Evolutionary conservation across 2,888 invertebrate genomes (phyloP).

Genomic region (Caenorhabditis sp.): DNA sequence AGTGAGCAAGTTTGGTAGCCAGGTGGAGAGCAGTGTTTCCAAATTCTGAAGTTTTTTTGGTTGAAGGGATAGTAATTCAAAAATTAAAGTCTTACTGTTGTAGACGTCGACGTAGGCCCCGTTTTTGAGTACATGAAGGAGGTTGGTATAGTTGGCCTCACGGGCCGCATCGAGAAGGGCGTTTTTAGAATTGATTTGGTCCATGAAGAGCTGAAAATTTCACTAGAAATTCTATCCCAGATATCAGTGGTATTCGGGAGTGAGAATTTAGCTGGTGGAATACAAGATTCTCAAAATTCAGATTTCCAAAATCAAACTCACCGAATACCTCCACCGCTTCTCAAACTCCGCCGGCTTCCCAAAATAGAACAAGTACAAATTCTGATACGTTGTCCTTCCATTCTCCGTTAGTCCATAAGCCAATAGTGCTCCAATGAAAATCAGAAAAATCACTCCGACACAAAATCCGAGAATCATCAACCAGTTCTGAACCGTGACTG

Average conservation of each 20-base stretch:
- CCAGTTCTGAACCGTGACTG: neutral
- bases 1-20: neutral
- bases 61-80: neutral
- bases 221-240: too few relatives aligned
- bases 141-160: neutral
- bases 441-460: neutral
- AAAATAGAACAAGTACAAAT: slow-evolving; percentile 7
- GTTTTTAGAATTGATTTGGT: neutral
- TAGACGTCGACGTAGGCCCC: slow-evolving; percentile 3
- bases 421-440: neutral
- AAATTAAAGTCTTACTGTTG: slow-evolving; percentile 10
- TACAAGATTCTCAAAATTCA: too few relatives aligned
- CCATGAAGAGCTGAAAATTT: slow-evolving; percentile 6
- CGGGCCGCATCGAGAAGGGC: neutral
- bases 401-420: neutral
- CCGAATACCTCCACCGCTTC: slow-evolving; percentile 16
- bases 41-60: slow-evolving; percentile 3
- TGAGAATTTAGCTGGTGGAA: too few relatives aligned
- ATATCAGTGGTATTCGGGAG: too few relatives aligned
- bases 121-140: slow-evolving; percentile 2
- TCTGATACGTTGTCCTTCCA: neutral
- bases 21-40: slow-evolving; percentile 27
- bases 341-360: slow-evolving; percentile 4
- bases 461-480: neutral
- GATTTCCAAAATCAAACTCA: neutral